Evolutionary conservation across 2,797 vertebrate species (phyloP).

Genomic region (Carcharodon carcharias): DNA sequence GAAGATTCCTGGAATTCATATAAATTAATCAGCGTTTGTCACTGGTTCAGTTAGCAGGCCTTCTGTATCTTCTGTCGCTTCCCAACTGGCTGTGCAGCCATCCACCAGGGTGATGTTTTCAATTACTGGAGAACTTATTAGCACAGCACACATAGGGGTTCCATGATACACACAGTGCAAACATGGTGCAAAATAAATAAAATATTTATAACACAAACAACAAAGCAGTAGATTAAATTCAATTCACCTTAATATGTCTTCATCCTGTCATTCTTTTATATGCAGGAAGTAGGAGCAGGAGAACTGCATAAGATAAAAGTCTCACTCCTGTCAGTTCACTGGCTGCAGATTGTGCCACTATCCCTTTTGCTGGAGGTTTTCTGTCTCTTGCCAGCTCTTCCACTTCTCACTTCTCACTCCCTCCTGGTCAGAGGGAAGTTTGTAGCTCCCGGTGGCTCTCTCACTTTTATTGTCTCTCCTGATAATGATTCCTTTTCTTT

Average conservation of each 20-base stretch:
- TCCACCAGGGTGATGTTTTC: background rate
- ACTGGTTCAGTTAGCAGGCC: background rate
- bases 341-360: background rate
- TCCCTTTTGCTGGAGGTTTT: background rate
- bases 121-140: background rate
- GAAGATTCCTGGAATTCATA: background rate
- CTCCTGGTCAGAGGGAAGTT: background rate
- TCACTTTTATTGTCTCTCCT: background rate
- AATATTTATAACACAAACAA: slow-evolving; percentile 1
- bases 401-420: background rate
- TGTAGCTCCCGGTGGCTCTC: background rate
- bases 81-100: background rate
- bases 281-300: background rate
- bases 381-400: background rate
- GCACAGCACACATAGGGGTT: background rate
- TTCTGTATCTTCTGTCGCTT: slow-evolving; percentile 8
- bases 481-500: background rate
- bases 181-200: background rate
- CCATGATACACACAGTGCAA: background rate
- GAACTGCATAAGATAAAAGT: background rate
- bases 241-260: background rate
- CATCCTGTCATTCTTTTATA: background rate
- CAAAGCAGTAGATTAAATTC: background rate
- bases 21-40: background rate
- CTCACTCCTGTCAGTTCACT: background rate